These are phyloP conservation scores for Drosophila kanapiae DNA, from an alignment of 1,140 invertebrate species.

Conservation along the genomic window DNA sequence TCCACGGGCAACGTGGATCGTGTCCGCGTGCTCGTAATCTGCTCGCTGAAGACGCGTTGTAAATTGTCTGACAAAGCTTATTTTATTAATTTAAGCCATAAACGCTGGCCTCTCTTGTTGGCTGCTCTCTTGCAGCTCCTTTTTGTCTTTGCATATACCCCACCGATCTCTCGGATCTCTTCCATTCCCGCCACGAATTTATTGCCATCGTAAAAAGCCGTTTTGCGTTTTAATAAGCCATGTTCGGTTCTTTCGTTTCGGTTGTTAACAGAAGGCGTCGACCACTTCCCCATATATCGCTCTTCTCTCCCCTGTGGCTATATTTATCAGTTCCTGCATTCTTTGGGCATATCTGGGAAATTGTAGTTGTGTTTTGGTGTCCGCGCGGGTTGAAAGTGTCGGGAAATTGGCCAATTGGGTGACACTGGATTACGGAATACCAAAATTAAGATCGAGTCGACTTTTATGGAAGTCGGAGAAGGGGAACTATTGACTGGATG, in stretches of 20 bases:
- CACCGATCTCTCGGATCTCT: conserved; percentile 14
- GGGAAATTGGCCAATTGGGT: conserved; percentile 64
- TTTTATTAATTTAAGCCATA: conserved; percentile 85
- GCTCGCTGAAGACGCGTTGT: conserved; percentile 85
- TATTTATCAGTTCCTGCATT: conserved; percentile 43
- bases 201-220: conserved; percentile 82
- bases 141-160: conserved; percentile 69
- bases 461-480: conserved; percentile 18
- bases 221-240: conserved; percentile 84
- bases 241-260: conserved; percentile 66
- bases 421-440: conserved; percentile 62
- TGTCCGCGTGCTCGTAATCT: conserved; percentile 84
- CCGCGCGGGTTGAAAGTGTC: conserved; percentile 22
- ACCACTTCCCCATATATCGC: conserved; percentile 35
- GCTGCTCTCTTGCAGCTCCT: conserved; percentile 60
- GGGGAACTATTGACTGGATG: neutral
- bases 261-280: conserved; percentile 73
- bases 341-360: conserved; percentile 53
- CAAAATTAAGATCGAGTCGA: conserved; percentile 19
- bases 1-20: conserved; percentile 43
- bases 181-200: conserved; percentile 65
- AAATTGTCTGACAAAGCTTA: conserved; percentile 85
- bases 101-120: conserved; percentile 72
- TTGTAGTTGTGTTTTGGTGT: conserved; percentile 34
- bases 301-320: neutral